Evolutionary conservation across 1,140 invertebrate genomes (phyloP).

Genomic region (Ephestia elutella): DNA sequence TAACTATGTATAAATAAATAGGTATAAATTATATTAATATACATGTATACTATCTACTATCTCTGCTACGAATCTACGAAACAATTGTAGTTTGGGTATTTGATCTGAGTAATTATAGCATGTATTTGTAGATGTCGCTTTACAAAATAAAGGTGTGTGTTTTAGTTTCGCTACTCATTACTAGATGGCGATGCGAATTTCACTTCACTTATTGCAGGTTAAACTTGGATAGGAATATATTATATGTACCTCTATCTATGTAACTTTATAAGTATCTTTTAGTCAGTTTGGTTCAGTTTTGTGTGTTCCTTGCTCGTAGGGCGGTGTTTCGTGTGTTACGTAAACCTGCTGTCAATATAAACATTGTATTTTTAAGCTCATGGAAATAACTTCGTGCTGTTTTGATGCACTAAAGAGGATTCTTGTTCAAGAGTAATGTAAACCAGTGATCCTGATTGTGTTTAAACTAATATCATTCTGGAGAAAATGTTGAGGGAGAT

Average conservation of each 20-base stretch:
- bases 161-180: slow-evolving; percentile 19
- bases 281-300: slow-evolving; percentile 56
- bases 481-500: not conserved
- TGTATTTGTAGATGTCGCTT: slow-evolving; percentile 1
- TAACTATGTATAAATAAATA: too few species aligned
- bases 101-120: not conserved
- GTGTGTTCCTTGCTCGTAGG: slow-evolving; percentile 52
- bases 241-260: too few species aligned
- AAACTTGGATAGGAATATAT: not conserved
- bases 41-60: too few species aligned
- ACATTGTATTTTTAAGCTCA: slow-evolving; percentile 30
- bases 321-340: slow-evolving; percentile 59
- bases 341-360: slow-evolving; percentile 60
- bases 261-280: slow-evolving; percentile 37
- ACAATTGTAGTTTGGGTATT: too few species aligned
- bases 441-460: not conserved
- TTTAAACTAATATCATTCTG: slow-evolving; percentile 11
- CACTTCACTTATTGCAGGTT: slow-evolving; percentile 5
- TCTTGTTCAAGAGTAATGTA: not conserved
- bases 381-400: not conserved
- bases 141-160: not conserved
- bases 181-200: slow-evolving; percentile 22
- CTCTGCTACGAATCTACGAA: too few species aligned
- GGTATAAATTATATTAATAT: too few species aligned
- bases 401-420: not conserved